Evolutionary conservation across 2,113 vertebrate genomes (phyloP), one percentile per base, ranked within the genome.

Genomic region (Larimichthys crocea): DNA sequence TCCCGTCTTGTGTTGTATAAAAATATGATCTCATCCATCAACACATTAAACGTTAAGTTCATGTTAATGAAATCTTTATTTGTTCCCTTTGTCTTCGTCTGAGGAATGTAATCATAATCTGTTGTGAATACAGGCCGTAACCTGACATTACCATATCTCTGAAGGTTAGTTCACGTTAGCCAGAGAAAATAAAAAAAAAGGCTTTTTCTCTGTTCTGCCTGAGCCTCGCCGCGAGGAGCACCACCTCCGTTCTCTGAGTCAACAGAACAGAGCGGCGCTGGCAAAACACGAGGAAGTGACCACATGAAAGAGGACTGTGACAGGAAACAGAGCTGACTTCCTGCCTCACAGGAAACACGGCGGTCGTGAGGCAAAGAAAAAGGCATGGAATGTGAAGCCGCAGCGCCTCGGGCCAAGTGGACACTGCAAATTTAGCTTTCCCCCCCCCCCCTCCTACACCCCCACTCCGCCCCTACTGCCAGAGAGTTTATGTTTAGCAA

Each of bases 301-400:
- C 94, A 95, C 95, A 95, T 95, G 91, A 95, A 95, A 96, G 94
- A 86, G 87, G 90, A 87, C 92, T 84, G 92, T 90, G 93, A 94
- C 91, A 94, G 93, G 93, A 95, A 95, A 87, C 90, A 72, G 80
- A 79, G 81, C 90, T 90, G 73, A 94, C 92, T 95, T 95, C 95
- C 95, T 95, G 94, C 91, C 91, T 93, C 88, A 86, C 91, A 93
- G 94, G 94, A 95, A 93, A 89, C 90, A 80, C 79, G 79, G 89
- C 78, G 85, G 90, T 94, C 80, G 82, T 82, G 90, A 91, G 86
- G 91, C 79, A 46, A 77, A 75, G 81, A 88, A 85, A 81, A 88
- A 89, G 92, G 59, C 86, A 75, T 87, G 92, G 92, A 94, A 94
- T 94, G 93, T 0, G 31, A 74, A 86, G 77, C 85, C 61, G 29